Evolutionary conservation across 2,113 vertebrate genomes (phyloP).

Genomic region (Lophius piscatorius): DNA sequence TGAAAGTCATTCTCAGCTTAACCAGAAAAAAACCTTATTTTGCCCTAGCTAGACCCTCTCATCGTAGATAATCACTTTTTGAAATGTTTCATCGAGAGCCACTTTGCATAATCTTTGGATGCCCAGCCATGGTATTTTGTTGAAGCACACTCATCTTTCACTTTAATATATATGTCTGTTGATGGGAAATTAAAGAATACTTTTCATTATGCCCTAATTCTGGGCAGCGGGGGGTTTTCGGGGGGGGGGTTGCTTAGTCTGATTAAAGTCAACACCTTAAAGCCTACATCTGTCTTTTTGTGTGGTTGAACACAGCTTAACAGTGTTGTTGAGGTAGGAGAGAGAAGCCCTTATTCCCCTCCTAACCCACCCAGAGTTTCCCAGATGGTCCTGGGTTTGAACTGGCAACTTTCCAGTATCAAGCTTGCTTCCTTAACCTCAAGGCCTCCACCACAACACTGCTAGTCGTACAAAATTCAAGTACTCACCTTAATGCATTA

Average conservation of each 20-base stretch:
- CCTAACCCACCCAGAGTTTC: slow-evolving; percentile 48
- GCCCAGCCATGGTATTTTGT: neutral
- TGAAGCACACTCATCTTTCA: too few species aligned
- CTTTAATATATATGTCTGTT: too few species aligned
- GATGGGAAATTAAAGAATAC: neutral
- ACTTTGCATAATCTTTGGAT: neutral
- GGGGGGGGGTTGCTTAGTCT: slow-evolving; percentile 6
- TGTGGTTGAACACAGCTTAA: slow-evolving; percentile 39
- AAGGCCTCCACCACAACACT: slow-evolving; percentile 40
- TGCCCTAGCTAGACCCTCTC: slow-evolving; percentile 1
- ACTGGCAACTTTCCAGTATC: slow-evolving; percentile 53
- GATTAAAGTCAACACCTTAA: slow-evolving; percentile 47
- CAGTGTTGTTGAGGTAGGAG: slow-evolving; percentile 34
- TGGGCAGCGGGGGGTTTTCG: neutral
- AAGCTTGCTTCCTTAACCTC: slow-evolving; percentile 52
- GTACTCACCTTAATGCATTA: slow-evolving; percentile 11
- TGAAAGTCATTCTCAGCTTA: neutral
- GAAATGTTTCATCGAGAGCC: slow-evolving; percentile 9
- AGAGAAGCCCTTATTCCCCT: slow-evolving; percentile 50
- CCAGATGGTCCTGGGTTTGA: slow-evolving; percentile 57
- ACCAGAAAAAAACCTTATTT: neutral
- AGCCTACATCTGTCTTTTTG: slow-evolving; percentile 43
- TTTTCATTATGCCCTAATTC: neutral
- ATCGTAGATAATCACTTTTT: slow-evolving; percentile 15
- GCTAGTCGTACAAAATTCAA: slow-evolving; percentile 27